Conservation (phyloP, 2,113 vertebrate genomes). For the Periophthalmus modestus region DNA sequence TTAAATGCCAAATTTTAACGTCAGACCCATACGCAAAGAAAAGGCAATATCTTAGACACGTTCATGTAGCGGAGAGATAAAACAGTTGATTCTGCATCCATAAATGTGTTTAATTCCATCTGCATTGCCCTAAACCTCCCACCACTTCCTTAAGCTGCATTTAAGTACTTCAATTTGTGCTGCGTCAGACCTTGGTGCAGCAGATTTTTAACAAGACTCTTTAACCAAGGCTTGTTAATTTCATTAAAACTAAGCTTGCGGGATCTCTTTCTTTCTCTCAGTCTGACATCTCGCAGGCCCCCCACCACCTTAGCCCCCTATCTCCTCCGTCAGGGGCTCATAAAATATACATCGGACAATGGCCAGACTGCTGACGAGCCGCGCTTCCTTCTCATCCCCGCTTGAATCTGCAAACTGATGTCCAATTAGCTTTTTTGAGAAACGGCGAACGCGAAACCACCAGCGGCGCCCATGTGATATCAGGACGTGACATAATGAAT, state of each 20-base stretch:
- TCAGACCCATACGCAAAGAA: background rate
- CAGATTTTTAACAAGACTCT: conserved; percentile 51
- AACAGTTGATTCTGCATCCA: background rate
- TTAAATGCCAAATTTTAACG: too few species aligned
- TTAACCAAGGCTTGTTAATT: conserved; percentile 58
- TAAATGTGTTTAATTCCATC: conserved; percentile 30
- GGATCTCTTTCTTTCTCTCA: conserved; percentile 32
- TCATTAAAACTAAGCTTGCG: conserved; percentile 66
- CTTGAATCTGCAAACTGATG: conserved; percentile 54
- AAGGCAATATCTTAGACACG: background rate
- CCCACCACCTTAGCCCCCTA: conserved; percentile 43
- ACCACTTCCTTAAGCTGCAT: conserved; percentile 33
- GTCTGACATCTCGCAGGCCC: conserved; percentile 51
- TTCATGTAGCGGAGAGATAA: background rate
- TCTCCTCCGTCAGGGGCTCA: conserved; percentile 50
- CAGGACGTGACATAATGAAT: conserved; percentile 73
- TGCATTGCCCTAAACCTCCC: conserved; percentile 17
- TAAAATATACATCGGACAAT: conserved; percentile 72
- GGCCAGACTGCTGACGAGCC: conserved; percentile 59
- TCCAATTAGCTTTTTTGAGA: conserved; percentile 74
- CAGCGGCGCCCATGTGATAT: conserved; percentile 60
- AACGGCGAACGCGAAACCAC: conserved; percentile 64
- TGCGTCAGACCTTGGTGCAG: conserved; percentile 50
- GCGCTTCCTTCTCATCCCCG: conserved; percentile 35
- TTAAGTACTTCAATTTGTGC: conserved; percentile 25